These are phyloP conservation scores for Mesocentrotus franciscanus DNA, from an alignment of 53 echinoderm and acorn worm species.

Conservation along the genomic window DNA sequence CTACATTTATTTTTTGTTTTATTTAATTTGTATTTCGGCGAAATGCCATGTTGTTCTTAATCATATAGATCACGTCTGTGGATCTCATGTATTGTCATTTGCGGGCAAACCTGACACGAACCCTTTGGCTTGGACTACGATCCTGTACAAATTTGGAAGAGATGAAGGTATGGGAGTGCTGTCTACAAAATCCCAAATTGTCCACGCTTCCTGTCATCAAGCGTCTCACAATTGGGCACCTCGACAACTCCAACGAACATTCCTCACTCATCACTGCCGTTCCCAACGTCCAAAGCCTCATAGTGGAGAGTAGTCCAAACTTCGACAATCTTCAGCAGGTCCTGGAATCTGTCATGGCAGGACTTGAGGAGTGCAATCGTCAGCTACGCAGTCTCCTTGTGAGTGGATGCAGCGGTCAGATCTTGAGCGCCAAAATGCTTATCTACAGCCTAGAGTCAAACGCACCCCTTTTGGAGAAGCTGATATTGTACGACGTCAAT, in stretches of 20 bases:
- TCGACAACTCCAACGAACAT: background rate
- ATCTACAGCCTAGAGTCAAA: background rate
- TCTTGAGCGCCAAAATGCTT: background rate
- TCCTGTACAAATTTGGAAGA: conserved; percentile 34
- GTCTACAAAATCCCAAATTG: background rate
- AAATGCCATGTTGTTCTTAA: background rate
- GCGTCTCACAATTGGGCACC: conserved; percentile 26
- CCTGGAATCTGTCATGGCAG: background rate
- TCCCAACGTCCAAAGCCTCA: conserved; percentile 1
- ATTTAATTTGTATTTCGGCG: background rate
- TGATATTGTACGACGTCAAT: background rate
- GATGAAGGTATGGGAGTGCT: conserved; percentile 14
- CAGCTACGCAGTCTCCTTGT: conserved; percentile 8
- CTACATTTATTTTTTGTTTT: no score
- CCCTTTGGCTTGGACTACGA: background rate
- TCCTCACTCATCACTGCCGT: background rate
- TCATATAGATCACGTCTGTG: conserved; percentile 1
- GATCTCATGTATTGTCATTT: conserved; percentile 34
- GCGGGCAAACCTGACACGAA: background rate
- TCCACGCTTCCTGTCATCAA: background rate
- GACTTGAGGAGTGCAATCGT: background rate
- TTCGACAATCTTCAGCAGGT: conserved; percentile 17
- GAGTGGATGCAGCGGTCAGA: background rate
- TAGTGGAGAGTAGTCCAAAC: conserved; percentile 40
- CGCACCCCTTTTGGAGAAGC: conserved; percentile 6